Percentiles rank a stretch among this genome's conserved stretches.
Conservation (phyloP, 2,797 vertebrate species). For the Neoniphon sammara region DNA sequence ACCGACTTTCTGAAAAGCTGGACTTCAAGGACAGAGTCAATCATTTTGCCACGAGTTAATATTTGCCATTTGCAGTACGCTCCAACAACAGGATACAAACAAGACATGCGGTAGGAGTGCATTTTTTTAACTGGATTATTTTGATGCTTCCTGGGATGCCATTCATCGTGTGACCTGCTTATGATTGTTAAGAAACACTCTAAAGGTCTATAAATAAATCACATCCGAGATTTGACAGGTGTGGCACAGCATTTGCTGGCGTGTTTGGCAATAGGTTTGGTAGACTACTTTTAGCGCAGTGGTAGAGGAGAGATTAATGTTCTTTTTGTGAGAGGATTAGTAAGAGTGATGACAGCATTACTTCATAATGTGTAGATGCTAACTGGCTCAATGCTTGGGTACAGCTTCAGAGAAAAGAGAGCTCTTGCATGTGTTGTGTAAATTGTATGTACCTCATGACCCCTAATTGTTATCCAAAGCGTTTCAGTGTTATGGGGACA, state of each 20-base stretch:
- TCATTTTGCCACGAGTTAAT: no score
- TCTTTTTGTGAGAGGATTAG: neutral
- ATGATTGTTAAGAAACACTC: no score
- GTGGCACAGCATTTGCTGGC: neutral
- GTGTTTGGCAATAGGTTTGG: neutral
- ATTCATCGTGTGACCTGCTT: no score
- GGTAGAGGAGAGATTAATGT: neutral
- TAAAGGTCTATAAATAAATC: no score
- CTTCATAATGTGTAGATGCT: slow-evolving; percentile 5
- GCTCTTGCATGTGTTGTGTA: slow-evolving; percentile 3
- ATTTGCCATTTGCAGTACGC: no score
- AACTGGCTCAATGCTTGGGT: slow-evolving; percentile 18
- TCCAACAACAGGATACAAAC: no score
- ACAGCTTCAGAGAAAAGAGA: slow-evolving; percentile 5
- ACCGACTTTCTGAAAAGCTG: no score
- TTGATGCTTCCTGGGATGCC: no score
- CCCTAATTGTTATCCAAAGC: neutral
- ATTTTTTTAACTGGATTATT: no score
- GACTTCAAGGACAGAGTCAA: no score
- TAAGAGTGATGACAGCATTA: slow-evolving; percentile 15
- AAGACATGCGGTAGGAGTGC: no score
- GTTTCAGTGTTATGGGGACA: slow-evolving; percentile 20
- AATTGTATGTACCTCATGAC: neutral
- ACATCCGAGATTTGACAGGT: neutral
- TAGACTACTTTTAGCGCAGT: no score